Conservation (phyloP, 2,797 vertebrate genomes). For the Iguana delicatissima region DNA sequence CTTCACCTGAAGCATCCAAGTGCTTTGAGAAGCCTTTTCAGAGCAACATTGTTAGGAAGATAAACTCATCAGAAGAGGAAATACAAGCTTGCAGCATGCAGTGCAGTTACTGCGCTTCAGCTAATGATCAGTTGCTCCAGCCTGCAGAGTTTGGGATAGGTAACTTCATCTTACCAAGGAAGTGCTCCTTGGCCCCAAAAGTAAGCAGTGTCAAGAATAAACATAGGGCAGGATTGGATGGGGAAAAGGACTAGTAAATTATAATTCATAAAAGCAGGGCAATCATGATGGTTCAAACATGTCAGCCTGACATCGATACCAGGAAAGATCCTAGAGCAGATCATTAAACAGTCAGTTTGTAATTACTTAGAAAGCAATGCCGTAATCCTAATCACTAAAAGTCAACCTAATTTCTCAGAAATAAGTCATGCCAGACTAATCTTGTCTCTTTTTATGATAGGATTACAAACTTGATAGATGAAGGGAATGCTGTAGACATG, state of each 20-base stretch:
- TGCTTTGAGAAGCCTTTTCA: not conserved
- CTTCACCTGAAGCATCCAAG: not conserved
- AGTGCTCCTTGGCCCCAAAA: not conserved
- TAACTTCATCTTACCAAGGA: not conserved
- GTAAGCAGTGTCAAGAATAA: not conserved
- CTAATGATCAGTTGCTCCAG: not conserved
- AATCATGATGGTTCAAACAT: not conserved
- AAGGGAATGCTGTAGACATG: too few relatives aligned
- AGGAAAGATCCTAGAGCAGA: too few relatives aligned
- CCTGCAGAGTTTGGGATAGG: not conserved
- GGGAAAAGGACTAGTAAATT: not conserved
- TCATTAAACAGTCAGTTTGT: too few relatives aligned
- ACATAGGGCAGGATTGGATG: too few relatives aligned
- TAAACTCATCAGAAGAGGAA: not conserved
- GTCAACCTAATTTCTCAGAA: too few relatives aligned
- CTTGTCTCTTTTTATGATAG: too few relatives aligned
- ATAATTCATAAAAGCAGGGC: not conserved
- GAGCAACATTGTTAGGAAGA: not conserved
- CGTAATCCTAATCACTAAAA: too few relatives aligned
- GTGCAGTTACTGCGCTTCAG: not conserved
- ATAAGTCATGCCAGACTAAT: too few relatives aligned
- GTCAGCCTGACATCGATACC: too few relatives aligned
- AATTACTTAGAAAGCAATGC: too few relatives aligned
- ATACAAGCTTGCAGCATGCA: not conserved
- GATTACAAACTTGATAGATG: too few relatives aligned